phyloP scores from a whole-genome alignment of 2,797 vertebrate species.

The Danionella dracula region DNA sequence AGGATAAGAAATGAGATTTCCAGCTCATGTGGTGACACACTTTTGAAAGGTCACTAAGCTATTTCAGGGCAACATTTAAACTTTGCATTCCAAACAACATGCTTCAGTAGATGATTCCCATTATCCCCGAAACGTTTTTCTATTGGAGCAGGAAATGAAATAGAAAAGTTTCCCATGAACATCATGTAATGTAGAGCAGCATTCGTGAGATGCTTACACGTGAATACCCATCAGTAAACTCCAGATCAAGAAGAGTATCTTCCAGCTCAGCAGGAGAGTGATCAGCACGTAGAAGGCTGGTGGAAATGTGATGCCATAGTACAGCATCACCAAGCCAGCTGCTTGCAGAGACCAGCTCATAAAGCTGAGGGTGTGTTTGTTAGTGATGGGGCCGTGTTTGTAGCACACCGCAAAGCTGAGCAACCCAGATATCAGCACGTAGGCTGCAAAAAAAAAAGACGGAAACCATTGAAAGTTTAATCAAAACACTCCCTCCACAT shows the following conservation, averaged over 20 bases:
- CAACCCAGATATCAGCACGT: constrained; percentile 57
- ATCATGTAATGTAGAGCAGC: too few species aligned
- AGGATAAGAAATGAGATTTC: too few species aligned
- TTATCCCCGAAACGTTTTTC: too few species aligned
- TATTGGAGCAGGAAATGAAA: too few species aligned
- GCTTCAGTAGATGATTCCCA: too few species aligned
- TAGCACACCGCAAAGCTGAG: constrained; percentile 69
- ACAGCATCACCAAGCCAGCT: constrained; percentile 62
- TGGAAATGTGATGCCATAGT: constrained; percentile 58
- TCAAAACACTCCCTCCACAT: too few species aligned
- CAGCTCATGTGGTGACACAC: too few species aligned
- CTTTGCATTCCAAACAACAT: too few species aligned
- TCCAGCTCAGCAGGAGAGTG: constrained; percentile 51
- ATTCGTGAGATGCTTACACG: constrained; percentile 53
- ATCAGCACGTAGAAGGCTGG: constrained; percentile 56
- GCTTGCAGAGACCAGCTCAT: constrained; percentile 60
- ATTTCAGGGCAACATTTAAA: too few species aligned
- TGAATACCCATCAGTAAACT: constrained; percentile 15
- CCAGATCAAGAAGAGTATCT: constrained; percentile 42
- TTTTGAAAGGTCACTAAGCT: too few species aligned
- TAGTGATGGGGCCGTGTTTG: constrained; percentile 59
- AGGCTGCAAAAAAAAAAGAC: constrained; percentile 59
- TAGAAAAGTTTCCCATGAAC: too few species aligned
- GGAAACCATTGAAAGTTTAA: neutral
- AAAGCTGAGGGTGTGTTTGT: constrained; percentile 52